Evolutionary conservation across 2,797 vertebrate genomes (phyloP), one percentile per base, ranked within the genome.

Genomic region (Halcyon chelicuti): DNA sequence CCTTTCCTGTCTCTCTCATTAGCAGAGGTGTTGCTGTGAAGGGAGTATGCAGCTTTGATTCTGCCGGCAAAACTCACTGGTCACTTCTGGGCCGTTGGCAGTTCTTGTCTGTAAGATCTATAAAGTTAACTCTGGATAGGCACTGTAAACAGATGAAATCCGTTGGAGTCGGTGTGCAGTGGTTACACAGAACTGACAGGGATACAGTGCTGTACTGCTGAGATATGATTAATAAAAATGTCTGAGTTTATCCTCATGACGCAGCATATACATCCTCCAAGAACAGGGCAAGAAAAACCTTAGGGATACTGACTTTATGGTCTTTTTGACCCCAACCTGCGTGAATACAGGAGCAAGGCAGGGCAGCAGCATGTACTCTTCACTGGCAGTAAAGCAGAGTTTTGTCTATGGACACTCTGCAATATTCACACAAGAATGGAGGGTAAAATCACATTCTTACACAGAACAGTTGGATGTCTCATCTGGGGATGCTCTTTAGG

Each of bases 11-110:
- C 6, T 33, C 86, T 82, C 63, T 85, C 10, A 35, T 65, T 93
- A 92, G 49, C 44, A 94, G 88, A 90, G 39, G 61, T 61, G 47
- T n/a, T 94, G 60, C 77, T 87, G 49, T 70, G 73, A 88, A 73
- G 18, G 33, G 19, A 2, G 1, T 71, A 40, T 42, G 28, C 37
- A 67, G n/a, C 20, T 96, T 71, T 85, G 39, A 13, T 82, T 97
- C 60, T 37, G 39, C 66, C 47, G 75, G 66, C 58, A 83, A 96
- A 97, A 86, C 71, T n/a, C 65, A 79, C 14, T 55, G 62, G 52
- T 44, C 9, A n/a, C 14, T 9, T 62, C 79, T 81, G 72, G 42
- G 68, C 49, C 17, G 17, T 12, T 31, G 40, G 52, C 25, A 42
- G 66, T 55, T 65, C 58, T 87, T 57, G 29, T 65, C 40, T 47